Conservation (phyloP, 1,140 invertebrate species). For the Scaptomyza pallida region DNA sequence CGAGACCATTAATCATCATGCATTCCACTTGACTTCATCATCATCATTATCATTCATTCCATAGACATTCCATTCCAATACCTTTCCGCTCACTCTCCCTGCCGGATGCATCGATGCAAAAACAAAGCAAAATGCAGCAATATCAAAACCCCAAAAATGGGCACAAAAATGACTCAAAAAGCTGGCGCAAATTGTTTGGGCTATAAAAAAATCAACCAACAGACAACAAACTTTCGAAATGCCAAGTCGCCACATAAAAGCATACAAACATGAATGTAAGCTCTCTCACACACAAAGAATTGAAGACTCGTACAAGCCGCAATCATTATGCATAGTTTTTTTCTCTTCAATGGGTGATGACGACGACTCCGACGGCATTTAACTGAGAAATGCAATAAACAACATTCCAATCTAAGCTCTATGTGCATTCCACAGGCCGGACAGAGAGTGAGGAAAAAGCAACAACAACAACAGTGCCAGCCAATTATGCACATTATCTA, state of each 20-base stretch:
- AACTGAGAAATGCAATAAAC: slow-evolving; percentile 75
- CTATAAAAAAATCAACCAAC: slow-evolving; percentile 48
- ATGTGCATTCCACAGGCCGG: slow-evolving; percentile 23
- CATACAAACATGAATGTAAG: slow-evolving; percentile 4
- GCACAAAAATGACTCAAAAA: slow-evolving; percentile 64
- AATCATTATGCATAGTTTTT: slow-evolving; percentile 68
- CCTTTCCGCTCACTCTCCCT: background rate
- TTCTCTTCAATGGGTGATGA: slow-evolving; percentile 49
- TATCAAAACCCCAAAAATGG: slow-evolving; percentile 62
- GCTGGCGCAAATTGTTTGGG: slow-evolving; percentile 48
- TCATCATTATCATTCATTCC: slow-evolving; percentile 4
- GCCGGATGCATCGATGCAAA: slow-evolving; percentile 68
- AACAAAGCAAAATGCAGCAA: too few species aligned
- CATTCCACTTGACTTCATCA: slow-evolving; percentile 30
- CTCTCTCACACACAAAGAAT: background rate
- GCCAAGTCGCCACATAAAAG: slow-evolving; percentile 41
- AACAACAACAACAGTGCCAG: slow-evolving; percentile 36
- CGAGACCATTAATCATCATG: slow-evolving; percentile 26
- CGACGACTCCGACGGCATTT: slow-evolving; percentile 58
- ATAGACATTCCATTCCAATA: slow-evolving; percentile 8
- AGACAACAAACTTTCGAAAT: slow-evolving; percentile 68
- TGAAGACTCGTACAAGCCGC: slow-evolving; percentile 46
- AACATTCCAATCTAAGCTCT: slow-evolving; percentile 71
- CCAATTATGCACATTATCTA: slow-evolving; percentile 67
- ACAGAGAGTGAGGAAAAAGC: slow-evolving; percentile 1